These are phyloP conservation scores for Sarcophilus harrisii DNA, from an alignment of 2,797 vertebrate genomes.

Conservation along the genomic window DNA sequence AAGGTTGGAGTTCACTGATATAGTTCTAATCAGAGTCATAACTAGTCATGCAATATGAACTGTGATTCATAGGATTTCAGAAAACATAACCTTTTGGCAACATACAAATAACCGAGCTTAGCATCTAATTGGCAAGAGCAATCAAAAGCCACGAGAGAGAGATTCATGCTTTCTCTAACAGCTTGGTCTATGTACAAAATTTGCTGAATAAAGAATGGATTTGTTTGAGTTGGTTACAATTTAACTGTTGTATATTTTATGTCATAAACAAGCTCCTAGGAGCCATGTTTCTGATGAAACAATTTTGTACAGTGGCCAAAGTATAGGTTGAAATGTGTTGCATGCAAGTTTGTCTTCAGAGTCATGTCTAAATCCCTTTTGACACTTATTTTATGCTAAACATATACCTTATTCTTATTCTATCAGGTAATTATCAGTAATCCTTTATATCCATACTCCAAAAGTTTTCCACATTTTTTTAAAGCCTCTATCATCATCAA, in stretches of 20 bases:
- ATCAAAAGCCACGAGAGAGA: not conserved
- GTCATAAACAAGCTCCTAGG: not conserved
- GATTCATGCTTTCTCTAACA: not conserved
- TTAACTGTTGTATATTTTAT: not conserved
- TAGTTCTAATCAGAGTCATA: not conserved
- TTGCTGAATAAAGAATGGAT: not conserved
- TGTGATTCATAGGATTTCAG: not conserved
- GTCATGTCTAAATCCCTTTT: not conserved
- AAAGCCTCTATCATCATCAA: not conserved
- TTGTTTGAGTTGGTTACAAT: not conserved
- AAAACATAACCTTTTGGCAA: not conserved
- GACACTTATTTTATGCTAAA: accelerated
- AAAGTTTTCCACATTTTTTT: accelerated
- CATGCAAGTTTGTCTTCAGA: not conserved
- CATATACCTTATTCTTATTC: not conserved
- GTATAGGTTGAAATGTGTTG: not conserved
- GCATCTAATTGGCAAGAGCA: not conserved
- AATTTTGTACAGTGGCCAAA: not conserved
- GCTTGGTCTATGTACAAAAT: not conserved
- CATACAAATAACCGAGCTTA: not conserved
- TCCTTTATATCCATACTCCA: not conserved
- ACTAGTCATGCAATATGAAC: not conserved
- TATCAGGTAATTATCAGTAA: accelerated
- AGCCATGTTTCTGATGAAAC: not conserved
- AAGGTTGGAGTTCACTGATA: no score